These are phyloP conservation scores for Platyscapa corneri DNA, from an alignment of 1,140 invertebrate species.

Conservation along the genomic window DNA sequence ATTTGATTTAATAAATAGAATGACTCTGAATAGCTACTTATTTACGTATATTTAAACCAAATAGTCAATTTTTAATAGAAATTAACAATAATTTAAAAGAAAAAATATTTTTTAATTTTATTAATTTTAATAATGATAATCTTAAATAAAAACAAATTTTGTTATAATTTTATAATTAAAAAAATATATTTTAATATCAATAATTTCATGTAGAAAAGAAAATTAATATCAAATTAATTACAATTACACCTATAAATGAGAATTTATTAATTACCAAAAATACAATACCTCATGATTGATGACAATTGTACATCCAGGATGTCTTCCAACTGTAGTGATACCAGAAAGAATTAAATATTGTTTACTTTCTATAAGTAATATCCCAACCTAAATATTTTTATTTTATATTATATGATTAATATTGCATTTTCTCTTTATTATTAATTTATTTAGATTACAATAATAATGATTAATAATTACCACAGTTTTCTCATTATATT, in stretches of 20 bases:
- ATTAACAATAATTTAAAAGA: slow-evolving; percentile 72
- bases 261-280: no score
- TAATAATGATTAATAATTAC: slow-evolving; percentile 33
- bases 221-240: not conserved
- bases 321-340: slow-evolving; percentile 55
- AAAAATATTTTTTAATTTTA: slow-evolving; percentile 77
- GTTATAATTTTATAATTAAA: no score
- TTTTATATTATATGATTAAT: slow-evolving; percentile 6
- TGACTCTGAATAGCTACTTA: slow-evolving; percentile 72
- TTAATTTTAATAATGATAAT: slow-evolving; percentile 75
- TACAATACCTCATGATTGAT: slow-evolving; percentile 53
- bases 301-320: slow-evolving; percentile 45
- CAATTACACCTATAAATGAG: not conserved
- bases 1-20: slow-evolving; percentile 66
- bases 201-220: not conserved
- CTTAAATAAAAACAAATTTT: no score
- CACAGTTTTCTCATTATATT: slow-evolving; percentile 7
- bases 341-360: slow-evolving; percentile 52
- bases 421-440: slow-evolving; percentile 7
- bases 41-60: slow-evolving; percentile 74
- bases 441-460: slow-evolving; percentile 4
- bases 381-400: slow-evolving; percentile 56
- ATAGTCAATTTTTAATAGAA: slow-evolving; percentile 70
- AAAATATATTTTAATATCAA: slow-evolving; percentile 56
- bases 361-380: slow-evolving; percentile 33